These are phyloP conservation scores for Serripes groenlandicus DNA, from an alignment of 2,888 invertebrate genomes.

Conservation along the genomic window DNA sequence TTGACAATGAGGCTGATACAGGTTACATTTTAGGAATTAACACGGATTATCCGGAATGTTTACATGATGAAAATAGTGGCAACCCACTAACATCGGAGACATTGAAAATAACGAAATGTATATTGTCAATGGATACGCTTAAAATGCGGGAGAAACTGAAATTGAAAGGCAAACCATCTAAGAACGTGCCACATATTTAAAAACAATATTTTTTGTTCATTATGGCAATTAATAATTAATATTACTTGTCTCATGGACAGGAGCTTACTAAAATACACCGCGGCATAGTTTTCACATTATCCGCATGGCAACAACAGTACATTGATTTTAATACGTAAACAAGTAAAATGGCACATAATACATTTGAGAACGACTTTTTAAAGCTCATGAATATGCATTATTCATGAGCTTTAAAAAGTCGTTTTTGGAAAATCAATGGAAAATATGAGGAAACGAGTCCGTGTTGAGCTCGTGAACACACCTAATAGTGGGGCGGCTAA, in stretches of 20 bases:
- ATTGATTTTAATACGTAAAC: conserved; percentile 76
- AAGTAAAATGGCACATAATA: conserved; percentile 27
- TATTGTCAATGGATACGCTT: conserved; percentile 29
- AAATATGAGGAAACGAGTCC: too few relatives aligned
- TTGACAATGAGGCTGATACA: conserved; percentile 9
- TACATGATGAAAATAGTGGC: conserved; percentile 31
- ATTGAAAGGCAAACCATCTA: not conserved
- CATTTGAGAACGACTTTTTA: too few relatives aligned
- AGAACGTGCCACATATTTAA: conserved; percentile 32
- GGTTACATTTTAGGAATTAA: conserved; percentile 34
- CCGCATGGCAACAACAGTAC: conserved; percentile 82
- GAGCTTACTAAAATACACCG: conserved; percentile 70
- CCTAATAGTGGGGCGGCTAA: too few relatives aligned
- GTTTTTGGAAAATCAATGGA: conserved; percentile 76
- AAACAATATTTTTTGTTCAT: conserved; percentile 27
- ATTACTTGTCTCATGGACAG: conserved; percentile 62
- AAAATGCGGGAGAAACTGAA: not conserved
- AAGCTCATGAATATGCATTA: too few relatives aligned
- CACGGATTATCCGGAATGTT: conserved; percentile 20
- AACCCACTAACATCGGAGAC: conserved; percentile 29
- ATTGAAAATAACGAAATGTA: not conserved
- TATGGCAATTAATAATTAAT: conserved; percentile 21
- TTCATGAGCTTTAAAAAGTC: too few relatives aligned
- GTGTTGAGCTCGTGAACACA: too few relatives aligned
- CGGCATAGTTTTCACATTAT: conserved; percentile 76